phyloP scores from a whole-genome alignment of 2,797 vertebrate species.

The Atherinosoma microstoma region DNA sequence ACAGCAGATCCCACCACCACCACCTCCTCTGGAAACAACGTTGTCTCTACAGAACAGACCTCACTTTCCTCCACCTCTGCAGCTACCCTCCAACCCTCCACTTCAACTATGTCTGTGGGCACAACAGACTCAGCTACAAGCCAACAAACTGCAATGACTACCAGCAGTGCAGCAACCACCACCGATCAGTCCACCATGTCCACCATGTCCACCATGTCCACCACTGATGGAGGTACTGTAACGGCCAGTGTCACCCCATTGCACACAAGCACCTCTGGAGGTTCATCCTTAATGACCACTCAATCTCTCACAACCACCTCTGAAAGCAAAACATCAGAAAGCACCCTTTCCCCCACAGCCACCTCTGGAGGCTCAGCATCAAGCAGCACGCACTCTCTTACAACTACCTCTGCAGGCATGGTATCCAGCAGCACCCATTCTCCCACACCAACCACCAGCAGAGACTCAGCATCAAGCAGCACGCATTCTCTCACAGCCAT shows the following conservation, averaged over 20 bases:
- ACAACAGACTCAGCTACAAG: not conserved
- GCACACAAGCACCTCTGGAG: not conserved
- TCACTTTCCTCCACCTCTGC: not conserved
- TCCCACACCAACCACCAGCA: not conserved
- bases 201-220: not conserved
- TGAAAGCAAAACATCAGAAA: not conserved
- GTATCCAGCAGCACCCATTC: not conserved
- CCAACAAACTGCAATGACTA: not conserved
- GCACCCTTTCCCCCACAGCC: not conserved
- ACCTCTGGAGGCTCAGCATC: not conserved
- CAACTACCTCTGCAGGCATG: slow-evolving; percentile 1
- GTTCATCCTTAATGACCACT: not conserved
- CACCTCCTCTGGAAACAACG: not conserved
- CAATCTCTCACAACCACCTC: not conserved
- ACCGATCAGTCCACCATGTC: not conserved
- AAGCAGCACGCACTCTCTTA: not conserved
- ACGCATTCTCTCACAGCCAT: not conserved
- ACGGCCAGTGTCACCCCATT: not conserved
- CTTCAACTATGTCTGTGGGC: not conserved
- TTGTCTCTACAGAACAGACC: not conserved
- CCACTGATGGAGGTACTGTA: slow-evolving; percentile 4
- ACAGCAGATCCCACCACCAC: not conserved
- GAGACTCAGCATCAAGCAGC: not conserved
- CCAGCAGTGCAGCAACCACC: not conserved
- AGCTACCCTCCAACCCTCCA: not conserved